Percentiles rank a stretch among this genome's conserved stretches.
These are phyloP conservation scores for Dynastes hyllus DNA, from an alignment of 2,888 invertebrate species.

Conservation along the genomic window DNA sequence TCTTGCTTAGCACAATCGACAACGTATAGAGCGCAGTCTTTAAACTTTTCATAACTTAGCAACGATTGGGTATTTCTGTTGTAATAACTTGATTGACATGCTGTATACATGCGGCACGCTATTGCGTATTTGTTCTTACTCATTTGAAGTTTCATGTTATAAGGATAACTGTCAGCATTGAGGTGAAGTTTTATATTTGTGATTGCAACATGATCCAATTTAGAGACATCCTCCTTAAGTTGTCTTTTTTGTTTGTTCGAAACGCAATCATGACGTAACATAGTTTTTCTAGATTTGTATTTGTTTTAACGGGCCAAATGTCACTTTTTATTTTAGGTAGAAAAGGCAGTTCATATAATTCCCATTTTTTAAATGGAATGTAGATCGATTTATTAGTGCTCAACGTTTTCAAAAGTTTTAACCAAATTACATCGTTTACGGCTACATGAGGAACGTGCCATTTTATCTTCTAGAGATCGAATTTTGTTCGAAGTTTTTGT, in stretches of 20 bases:
- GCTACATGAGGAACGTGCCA: no score
- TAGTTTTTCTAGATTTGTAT: conserved; percentile 44
- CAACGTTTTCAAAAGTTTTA: background rate
- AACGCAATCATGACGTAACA: conserved; percentile 38
- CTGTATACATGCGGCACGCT: conserved; percentile 8
- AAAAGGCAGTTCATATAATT: conserved; percentile 43
- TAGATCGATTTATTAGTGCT: conserved; percentile 33
- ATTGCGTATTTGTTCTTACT: conserved; percentile 23
- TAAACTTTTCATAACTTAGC: background rate
- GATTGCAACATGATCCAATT: conserved; percentile 23
- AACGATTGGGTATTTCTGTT: background rate
- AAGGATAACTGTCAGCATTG: conserved; percentile 49
- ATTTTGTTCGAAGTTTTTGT: no score
- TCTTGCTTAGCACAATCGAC: conserved; percentile 29
- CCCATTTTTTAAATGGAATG: conserved; percentile 13
- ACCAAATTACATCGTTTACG: no score
- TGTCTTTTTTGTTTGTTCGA: conserved; percentile 19
- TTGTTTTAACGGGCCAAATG: conserved; percentile 47
- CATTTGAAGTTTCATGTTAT: conserved; percentile 24
- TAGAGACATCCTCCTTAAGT: conserved; percentile 3
- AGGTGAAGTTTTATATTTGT: conserved; percentile 47
- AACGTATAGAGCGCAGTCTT: conserved; percentile 15
- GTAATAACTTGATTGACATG: conserved; percentile 26
- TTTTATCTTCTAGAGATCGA: no score
- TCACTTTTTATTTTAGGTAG: conserved; percentile 27